Base-by-base conservation (phyloP, 2,113 vertebrate genomes). In the Alligator sinensis region DNA sequence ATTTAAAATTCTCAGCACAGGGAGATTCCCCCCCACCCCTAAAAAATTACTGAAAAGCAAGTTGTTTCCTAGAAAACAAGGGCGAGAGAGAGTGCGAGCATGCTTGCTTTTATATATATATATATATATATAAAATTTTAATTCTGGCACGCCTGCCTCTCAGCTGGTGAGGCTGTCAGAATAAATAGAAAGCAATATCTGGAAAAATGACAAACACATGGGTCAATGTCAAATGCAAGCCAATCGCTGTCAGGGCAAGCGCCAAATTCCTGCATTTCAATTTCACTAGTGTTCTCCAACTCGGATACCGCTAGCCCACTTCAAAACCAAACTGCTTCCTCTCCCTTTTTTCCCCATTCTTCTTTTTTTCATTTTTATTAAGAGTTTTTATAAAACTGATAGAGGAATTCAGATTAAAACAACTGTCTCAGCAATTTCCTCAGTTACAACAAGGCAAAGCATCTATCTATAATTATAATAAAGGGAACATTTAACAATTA, bases 91-190 rank as follows among this genome's bases (percentile, higher is more conserved):
- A 47, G 47, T 9, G 7, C 38, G 47, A 47, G 47, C 8, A 47
- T 47, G 38, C 38, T 38, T 38, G 38, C 38, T 38, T 38, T 2
- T 34, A 34, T 47, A 9, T 47, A 9, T 9, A 9, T 47, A 47
- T 47, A 47, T 47, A 47, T 47, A 47, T 18, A 60, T 47, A 47
- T 47, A 12, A 12, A 3, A n/a, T 30, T 94, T 96, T 88, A 84
- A 87, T 93, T 97, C 95, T 94, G 91, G 91, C 77, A 93, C 3
- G 18, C 88, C 80, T 94, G 62, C 75, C 77, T 77, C 94, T 96
- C 96, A 97, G 97, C 97, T 96, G 95, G 91, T 80, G 76, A 94
- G 95, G 70, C 93, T 96, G 91, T 95, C 93, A 95, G 93, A 95
- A 97, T 38, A 90, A 96, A 97, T 8, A 95, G 83, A 93, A 94